phyloP scores from a whole-genome alignment of 1,140 invertebrate species.

The Melipona quadrifasciata region DNA sequence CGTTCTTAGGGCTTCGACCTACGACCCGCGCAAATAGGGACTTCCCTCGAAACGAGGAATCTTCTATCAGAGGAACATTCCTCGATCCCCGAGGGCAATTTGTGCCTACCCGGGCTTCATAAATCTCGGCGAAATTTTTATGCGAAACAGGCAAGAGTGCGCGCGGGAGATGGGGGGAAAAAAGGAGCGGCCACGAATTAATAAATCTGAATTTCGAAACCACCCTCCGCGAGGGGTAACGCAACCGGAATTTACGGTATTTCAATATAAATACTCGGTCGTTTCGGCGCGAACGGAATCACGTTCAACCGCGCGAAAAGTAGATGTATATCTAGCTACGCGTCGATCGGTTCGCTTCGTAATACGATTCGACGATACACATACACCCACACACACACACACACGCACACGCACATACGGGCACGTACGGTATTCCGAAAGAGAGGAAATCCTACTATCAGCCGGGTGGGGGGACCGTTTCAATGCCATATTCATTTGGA shows the following conservation, averaged over 20 bases:
- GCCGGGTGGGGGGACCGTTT: not conserved
- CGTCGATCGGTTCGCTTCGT: too few species aligned
- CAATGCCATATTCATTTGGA: constrained; percentile 8
- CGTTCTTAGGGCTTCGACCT: constrained; percentile 63
- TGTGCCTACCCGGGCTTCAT: constrained; percentile 2
- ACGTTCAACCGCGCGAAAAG: not conserved
- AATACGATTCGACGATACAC: too few species aligned
- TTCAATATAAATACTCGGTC: constrained; percentile 6
- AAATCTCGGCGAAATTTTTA: constrained; percentile 20
- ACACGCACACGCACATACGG: not conserved
- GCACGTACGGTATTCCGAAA: too few species aligned
- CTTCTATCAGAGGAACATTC: constrained; percentile 65
- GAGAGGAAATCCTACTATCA: constrained; percentile 18
- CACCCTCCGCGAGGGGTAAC: not conserved
- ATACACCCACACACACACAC: too few species aligned
- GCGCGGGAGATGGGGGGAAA: too few species aligned
- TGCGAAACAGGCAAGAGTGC: not conserved
- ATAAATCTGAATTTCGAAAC: constrained; percentile 37
- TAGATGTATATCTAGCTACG: not conserved
- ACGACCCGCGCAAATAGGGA: constrained; percentile 68
- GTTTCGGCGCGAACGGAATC: constrained; percentile 2
- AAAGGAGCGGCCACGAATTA: not conserved
- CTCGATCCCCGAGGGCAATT: constrained; percentile 16
- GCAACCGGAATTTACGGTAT: constrained; percentile 4
- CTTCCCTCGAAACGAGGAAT: constrained; percentile 53